These are phyloP conservation scores for Drosophila navojoa DNA, from an alignment of 1,140 invertebrate species.

Conservation along the genomic window DNA sequence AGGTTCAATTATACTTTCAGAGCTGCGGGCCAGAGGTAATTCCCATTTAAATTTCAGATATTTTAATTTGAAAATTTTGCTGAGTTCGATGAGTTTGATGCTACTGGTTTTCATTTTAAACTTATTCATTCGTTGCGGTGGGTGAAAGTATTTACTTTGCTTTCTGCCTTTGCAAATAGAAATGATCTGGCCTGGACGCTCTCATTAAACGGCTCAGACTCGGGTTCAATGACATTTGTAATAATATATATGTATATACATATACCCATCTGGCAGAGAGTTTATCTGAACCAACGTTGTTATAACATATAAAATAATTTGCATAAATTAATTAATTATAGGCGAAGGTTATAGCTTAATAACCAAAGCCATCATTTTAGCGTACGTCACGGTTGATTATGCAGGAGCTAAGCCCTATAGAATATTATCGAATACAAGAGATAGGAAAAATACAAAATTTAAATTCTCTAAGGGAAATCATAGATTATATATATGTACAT, in stretches of 20 bases:
- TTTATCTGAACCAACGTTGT: not conserved
- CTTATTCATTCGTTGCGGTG: constrained; percentile 55
- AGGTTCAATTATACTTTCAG: constrained; percentile 34
- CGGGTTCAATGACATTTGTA: not conserved
- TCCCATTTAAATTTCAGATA: constrained; percentile 60
- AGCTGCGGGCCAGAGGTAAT: constrained; percentile 50
- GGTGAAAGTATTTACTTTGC: constrained; percentile 65
- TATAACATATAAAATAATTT: constrained; percentile 4
- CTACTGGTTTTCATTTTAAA: constrained; percentile 64
- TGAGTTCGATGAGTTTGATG: constrained; percentile 27
- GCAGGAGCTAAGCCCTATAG: too few species aligned
- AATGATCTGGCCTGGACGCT: not conserved
- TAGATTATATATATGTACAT: too few species aligned
- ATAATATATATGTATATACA: not conserved
- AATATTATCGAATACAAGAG: not conserved
- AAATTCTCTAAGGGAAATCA: too few species aligned
- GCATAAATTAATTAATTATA: constrained; percentile 8
- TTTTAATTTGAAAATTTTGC: constrained; percentile 19
- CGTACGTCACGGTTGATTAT: too few species aligned
- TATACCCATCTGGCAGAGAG: not conserved
- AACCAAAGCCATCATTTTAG: not conserved
- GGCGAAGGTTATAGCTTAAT: constrained; percentile 3
- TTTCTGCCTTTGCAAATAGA: constrained; percentile 11
- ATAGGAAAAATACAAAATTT: not conserved
- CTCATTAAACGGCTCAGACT: not conserved